Conservation (phyloP, 2,888 invertebrate genomes). For the Cantharis flavilabris region DNA sequence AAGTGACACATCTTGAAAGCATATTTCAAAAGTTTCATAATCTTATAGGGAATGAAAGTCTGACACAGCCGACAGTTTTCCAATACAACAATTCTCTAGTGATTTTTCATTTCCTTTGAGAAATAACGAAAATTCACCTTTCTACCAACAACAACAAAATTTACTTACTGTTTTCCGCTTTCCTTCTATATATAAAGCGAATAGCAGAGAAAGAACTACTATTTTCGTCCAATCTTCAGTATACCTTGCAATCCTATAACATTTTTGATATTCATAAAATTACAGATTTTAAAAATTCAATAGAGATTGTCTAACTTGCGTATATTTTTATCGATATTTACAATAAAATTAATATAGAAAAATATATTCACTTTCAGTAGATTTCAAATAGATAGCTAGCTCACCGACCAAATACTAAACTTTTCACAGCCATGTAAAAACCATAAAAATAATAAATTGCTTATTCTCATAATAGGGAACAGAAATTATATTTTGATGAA, state of each 20-base stretch:
- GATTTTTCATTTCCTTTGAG: slow-evolving; percentile 22
- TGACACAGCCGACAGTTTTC: slow-evolving; percentile 22
- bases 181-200: not conserved
- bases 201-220: not conserved
- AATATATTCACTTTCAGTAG: not conserved
- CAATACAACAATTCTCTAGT: slow-evolving; percentile 24
- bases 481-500: not conserved
- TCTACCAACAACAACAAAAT: slow-evolving; percentile 9
- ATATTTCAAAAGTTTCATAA: slow-evolving; percentile 4
- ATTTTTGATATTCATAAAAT: too few species aligned
- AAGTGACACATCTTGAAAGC: not conserved
- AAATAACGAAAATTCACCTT: slow-evolving; percentile 25
- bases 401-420: not conserved
- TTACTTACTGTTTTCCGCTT: slow-evolving; percentile 2
- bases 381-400: not conserved
- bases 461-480: not conserved
- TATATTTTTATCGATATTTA: not conserved
- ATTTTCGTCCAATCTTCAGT: too few species aligned
- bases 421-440: not conserved
- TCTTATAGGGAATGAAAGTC: slow-evolving; percentile 12
- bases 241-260: too few species aligned
- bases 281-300: too few species aligned
- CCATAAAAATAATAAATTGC: not conserved
- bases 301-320: too few species aligned
- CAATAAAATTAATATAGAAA: not conserved